phyloP scores from a whole-genome alignment of 1,140 invertebrate genomes.

The Eubasilissa regina region DNA sequence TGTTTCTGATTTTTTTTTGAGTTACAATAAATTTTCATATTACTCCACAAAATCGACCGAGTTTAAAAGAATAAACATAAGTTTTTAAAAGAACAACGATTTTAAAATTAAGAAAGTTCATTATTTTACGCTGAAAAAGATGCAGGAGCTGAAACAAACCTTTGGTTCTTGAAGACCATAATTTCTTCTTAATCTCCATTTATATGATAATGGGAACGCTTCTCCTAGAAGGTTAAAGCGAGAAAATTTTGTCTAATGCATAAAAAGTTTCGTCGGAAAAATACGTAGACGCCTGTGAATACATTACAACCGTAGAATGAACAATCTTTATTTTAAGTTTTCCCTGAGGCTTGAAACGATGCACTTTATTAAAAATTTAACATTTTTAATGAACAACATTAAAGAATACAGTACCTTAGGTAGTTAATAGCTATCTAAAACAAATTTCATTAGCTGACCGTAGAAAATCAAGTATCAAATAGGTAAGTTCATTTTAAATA shows the following conservation, averaged over 20 bases:
- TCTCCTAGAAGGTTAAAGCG: background rate
- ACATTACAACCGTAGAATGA: background rate
- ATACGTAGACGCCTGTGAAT: background rate
- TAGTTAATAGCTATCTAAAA: too few species aligned
- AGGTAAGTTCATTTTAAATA: too few species aligned
- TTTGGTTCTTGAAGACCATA: background rate
- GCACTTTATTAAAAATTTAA: background rate
- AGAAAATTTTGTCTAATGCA: constrained; percentile 2
- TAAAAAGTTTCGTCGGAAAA: background rate
- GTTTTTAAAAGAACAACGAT: too few species aligned
- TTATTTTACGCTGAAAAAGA: too few species aligned
- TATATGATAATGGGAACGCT: constrained; percentile 6
- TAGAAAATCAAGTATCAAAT: too few species aligned
- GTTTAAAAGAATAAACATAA: too few species aligned
- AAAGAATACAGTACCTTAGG: background rate
- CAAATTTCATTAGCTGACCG: too few species aligned
- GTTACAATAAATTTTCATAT: too few species aligned
- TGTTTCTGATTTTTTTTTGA: too few species aligned
- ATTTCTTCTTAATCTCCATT: background rate
- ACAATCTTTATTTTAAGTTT: constrained; percentile 1
- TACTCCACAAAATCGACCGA: too few species aligned
- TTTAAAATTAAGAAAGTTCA: too few species aligned
- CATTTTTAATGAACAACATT: constrained; percentile 5
- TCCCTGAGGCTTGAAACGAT: background rate
- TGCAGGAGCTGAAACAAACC: background rate